Percentiles rank a stretch among this genome's conserved stretches.
Evolutionary conservation across 2,888 invertebrate species (phyloP).

Genomic region (Epinotia bilunana): DNA sequence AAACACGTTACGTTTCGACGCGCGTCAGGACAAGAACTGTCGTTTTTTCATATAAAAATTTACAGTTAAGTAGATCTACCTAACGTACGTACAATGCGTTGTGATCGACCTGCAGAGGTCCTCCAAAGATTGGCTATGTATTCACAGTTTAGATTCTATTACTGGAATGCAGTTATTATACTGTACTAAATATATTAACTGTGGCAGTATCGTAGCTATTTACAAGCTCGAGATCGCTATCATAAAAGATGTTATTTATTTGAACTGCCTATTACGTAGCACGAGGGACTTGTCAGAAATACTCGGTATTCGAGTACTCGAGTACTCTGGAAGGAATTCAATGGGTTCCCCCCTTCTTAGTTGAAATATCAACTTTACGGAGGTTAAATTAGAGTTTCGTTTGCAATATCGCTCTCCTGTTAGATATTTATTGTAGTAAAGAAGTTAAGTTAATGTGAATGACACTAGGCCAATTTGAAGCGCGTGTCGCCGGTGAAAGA

Average conservation of each 20-base stretch:
- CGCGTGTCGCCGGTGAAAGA: no score
- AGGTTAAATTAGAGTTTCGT: background rate
- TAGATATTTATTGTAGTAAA: background rate
- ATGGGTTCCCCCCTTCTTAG: background rate
- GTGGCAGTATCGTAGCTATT: slow-evolving; percentile 27
- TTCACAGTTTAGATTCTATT: no score
- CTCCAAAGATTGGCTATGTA: no score
- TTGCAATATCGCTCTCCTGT: background rate
- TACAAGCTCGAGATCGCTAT: slow-evolving; percentile 39
- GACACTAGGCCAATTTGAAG: background rate
- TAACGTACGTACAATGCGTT: no score
- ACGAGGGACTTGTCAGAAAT: slow-evolving; percentile 21
- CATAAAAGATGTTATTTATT: slow-evolving; percentile 40
- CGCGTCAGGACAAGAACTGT: no score
- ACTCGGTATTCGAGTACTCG: slow-evolving; percentile 4
- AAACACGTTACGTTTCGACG: no score
- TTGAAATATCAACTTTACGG: background rate
- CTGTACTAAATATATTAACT: background rate
- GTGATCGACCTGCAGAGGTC: no score
- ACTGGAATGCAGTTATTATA: background rate
- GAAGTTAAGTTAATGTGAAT: background rate
- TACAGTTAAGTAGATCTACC: no score
- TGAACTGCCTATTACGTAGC: slow-evolving; percentile 32
- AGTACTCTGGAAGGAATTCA: slow-evolving; percentile 4
- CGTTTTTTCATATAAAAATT: no score